Conservation (phyloP, 1,140 invertebrate species). For the Aricia agestis region DNA sequence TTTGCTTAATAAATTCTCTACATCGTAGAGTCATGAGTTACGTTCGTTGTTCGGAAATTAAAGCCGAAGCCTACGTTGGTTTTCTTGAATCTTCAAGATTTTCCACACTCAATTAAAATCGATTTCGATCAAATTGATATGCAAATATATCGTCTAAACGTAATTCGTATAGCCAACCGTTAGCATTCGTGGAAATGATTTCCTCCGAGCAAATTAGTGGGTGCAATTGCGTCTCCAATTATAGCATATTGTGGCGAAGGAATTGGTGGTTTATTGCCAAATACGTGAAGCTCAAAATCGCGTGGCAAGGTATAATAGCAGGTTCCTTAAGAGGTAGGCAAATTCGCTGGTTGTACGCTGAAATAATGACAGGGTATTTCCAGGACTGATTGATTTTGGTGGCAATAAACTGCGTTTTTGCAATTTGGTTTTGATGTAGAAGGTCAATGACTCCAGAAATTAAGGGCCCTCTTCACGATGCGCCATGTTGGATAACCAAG, state of each 20-base stretch:
- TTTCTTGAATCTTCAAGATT: not conserved
- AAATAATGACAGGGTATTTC: constrained; percentile 15
- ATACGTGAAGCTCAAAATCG: not conserved
- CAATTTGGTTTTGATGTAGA: not conserved
- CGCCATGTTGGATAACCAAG: too few relatives aligned
- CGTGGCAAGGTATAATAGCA: not conserved
- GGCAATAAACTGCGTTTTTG: constrained; percentile 9
- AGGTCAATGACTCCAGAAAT: not conserved
- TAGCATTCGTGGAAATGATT: constrained; percentile 31
- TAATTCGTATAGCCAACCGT: constrained; percentile 22
- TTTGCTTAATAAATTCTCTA: too few relatives aligned
- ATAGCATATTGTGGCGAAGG: not conserved
- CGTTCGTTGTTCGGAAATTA: too few relatives aligned
- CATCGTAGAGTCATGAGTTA: too few relatives aligned
- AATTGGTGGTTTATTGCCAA: not conserved
- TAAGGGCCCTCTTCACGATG: not conserved
- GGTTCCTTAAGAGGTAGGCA: constrained; percentile 13
- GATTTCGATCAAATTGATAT: not conserved
- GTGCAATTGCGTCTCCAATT: constrained; percentile 17
- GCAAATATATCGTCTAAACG: constrained; percentile 12
- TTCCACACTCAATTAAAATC: not conserved
- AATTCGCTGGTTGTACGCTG: constrained; percentile 11
- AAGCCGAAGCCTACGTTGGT: not conserved
- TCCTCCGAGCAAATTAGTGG: constrained; percentile 24
- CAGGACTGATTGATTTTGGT: not conserved